Evolutionary conservation across 2,888 invertebrate genomes (phyloP), one percentile per base, ranked within the genome.

Genomic region (Hydrotaea cyrtoneurina): DNA sequence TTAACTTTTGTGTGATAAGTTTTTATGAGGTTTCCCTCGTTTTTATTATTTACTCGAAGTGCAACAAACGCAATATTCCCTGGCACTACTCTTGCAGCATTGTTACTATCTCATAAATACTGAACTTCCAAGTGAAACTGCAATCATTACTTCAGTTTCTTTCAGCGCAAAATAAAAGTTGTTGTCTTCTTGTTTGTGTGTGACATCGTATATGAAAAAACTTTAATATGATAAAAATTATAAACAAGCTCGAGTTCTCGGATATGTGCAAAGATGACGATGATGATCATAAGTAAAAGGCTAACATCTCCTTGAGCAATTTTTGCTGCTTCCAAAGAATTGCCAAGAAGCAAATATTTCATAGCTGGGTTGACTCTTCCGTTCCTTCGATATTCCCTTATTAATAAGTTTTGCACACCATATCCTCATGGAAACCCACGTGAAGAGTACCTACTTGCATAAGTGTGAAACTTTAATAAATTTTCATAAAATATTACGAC

Each of bases 1-100:
- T 50, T n/a, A 83, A 80, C 39, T 83, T 50, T 15, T 50, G 50
- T n/a, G n/a, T n/a, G 50, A 50, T 15, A 50, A 50, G n/a, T 50
- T 50, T 50, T 10, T n/a, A 50, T n/a, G 50, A n/a, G 15, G 50
- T 50, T 50, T n/a, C 10, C 50, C n/a, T n/a, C 50, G n/a, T n/a
- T 4, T n/a, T 50, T 50, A n/a, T n/a, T 7, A 50, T 50, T 50
- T n/a, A 31, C 31, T 31, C 31, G 7, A 31, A 31, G 31, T n/a
- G n/a, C n/a, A 50, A n/a, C 50, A 3, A 50, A 50, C 4, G 50
- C n/a, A 1, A n/a, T n/a, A 15, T 4, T n/a, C n/a, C 50, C 50
- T 15, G n/a, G 0, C 13, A 7, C 50, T n/a, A n/a, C n/a, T 13
- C 15, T 13, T 13, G 8, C 50, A 15, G n/a, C 50, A n/a, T 50